Conservation (phyloP, 2,113 vertebrate genomes). For the Atrichornis clamosus region DNA sequence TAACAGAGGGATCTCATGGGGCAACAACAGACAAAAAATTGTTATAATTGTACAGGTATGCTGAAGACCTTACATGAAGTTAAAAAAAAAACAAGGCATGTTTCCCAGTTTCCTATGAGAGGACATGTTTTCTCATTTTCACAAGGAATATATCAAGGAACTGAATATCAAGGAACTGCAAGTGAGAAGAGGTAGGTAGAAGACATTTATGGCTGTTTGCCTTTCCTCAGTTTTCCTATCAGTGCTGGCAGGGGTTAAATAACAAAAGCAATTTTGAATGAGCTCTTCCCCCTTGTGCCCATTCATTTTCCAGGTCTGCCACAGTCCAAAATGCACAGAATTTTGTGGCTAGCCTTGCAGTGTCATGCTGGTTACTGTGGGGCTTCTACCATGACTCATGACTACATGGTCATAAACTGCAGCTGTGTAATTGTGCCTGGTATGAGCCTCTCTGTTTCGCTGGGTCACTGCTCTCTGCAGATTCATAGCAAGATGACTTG, state of each 20-base stretch:
- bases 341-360: background rate
- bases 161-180: background rate
- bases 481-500: background rate
- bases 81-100: background rate
- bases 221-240: background rate
- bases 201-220: background rate
- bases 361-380: background rate
- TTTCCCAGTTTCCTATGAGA: background rate
- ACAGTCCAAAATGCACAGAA: background rate
- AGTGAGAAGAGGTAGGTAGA: background rate
- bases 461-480: background rate
- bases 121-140: background rate
- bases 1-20: background rate
- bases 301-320: background rate
- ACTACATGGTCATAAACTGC: background rate
- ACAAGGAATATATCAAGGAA: background rate
- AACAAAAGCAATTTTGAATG: background rate
- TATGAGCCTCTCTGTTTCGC: background rate
- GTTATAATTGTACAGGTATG: background rate
- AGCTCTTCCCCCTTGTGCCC: background rate
- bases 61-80: background rate
- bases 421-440: background rate
- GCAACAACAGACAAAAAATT: background rate
- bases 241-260: background rate
- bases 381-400: background rate